Conservation (phyloP, 1,140 invertebrate species). For the Leptinotarsa undecemlineata region DNA sequence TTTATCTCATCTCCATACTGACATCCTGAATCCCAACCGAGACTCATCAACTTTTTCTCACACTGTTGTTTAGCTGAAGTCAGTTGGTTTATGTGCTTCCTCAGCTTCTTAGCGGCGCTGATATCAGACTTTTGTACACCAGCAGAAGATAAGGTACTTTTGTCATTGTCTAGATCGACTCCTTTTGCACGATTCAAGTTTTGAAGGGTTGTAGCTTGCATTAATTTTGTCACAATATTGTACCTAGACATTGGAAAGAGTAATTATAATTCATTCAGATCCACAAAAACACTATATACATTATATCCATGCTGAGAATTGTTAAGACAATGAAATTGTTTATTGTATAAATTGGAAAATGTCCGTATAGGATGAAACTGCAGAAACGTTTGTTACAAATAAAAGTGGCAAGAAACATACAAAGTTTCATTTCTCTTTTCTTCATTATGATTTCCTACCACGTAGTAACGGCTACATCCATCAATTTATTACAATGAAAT, state of each 20-base stretch:
- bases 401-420: too few relatives aligned
- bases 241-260: constrained; percentile 60
- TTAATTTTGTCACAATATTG: constrained; percentile 88
- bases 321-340: too few relatives aligned
- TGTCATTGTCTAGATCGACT: constrained; percentile 73
- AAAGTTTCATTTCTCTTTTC: too few relatives aligned
- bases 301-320: too few relatives aligned
- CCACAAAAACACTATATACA: too few relatives aligned
- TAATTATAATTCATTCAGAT: constrained; percentile 24
- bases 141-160: constrained; percentile 57
- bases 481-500: too few relatives aligned
- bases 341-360: too few relatives aligned
- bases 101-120: constrained; percentile 71
- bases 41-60: constrained; percentile 74
- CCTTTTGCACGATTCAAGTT: constrained; percentile 85
- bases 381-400: too few relatives aligned
- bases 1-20: constrained; percentile 55
- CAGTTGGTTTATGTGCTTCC: constrained; percentile 79
- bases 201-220: constrained; percentile 90
- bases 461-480: too few relatives aligned
- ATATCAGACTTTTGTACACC: constrained; percentile 69
- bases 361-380: too few relatives aligned
- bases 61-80: constrained; percentile 83
- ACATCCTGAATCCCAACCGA: constrained; percentile 80
- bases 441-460: too few relatives aligned